Evolutionary conservation across 2,888 invertebrate species (phyloP).

Genomic region (Trichacis sp.): DNA sequence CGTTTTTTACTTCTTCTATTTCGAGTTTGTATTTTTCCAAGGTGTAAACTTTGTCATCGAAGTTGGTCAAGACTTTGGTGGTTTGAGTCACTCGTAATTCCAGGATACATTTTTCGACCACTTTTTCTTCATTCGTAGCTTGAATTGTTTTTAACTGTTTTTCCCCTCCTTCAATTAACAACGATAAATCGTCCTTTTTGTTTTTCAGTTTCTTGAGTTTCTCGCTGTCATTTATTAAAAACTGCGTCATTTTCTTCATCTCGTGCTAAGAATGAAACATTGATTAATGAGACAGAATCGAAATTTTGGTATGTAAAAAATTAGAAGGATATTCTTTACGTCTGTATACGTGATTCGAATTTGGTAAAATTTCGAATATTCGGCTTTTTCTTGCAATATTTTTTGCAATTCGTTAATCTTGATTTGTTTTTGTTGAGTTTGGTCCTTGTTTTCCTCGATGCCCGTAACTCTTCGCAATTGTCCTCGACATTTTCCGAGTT

Average conservation of each 20-base stretch:
- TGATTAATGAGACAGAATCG: background rate
- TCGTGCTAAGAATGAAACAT: conserved; percentile 66
- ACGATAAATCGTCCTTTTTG: conserved; percentile 72
- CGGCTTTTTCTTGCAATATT: conserved; percentile 65
- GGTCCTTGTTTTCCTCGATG: conserved; percentile 56
- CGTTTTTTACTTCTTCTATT: conserved; percentile 77
- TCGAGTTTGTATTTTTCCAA: conserved; percentile 79
- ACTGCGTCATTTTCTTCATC: conserved; percentile 71
- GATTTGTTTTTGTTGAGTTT: conserved; percentile 67
- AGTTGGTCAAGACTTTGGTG: conserved; percentile 74
- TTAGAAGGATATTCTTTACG: conserved; percentile 51
- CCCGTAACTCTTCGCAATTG: conserved; percentile 54
- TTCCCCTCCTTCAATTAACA: conserved; percentile 73
- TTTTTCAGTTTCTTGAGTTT: conserved; percentile 68
- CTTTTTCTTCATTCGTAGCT: conserved; percentile 71
- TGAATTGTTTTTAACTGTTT: conserved; percentile 71
- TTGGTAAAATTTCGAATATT: conserved; percentile 69
- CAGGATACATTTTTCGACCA: conserved; percentile 77
- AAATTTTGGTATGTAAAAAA: no score
- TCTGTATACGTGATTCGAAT: conserved; percentile 72
- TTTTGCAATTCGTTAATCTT: conserved; percentile 70
- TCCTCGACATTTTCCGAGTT: conserved; percentile 56
- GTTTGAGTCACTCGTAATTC: conserved; percentile 78
- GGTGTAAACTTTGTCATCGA: conserved; percentile 76
- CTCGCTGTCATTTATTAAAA: conserved; percentile 69